These are phyloP conservation scores for Crotalus helleri DNA, from an alignment of 2,113 vertebrate genomes.

Conservation along the genomic window DNA sequence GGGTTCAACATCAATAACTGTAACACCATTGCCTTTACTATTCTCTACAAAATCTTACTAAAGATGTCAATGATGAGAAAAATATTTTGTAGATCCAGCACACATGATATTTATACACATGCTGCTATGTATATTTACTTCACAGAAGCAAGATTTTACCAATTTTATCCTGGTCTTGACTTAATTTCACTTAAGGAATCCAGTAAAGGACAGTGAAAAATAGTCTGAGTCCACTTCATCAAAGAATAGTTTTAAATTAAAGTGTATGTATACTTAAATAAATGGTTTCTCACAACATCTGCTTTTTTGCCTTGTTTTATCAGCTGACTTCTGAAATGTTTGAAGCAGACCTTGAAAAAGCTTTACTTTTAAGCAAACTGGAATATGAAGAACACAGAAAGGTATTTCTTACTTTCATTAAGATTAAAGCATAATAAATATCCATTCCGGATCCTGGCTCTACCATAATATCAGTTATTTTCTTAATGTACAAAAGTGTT, in stretches of 20 bases:
- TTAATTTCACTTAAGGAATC: background rate
- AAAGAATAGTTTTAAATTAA: background rate
- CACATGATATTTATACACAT: too few relatives aligned
- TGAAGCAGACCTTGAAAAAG: conserved; percentile 94
- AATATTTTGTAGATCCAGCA: background rate
- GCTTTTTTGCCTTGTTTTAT: conserved; percentile 45
- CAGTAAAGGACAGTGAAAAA: background rate
- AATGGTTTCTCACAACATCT: background rate
- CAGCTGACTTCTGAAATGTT: conserved; percentile 91
- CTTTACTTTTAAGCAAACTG: conserved; percentile 90
- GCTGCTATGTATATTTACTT: background rate
- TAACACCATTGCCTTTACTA: background rate
- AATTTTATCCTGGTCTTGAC: background rate
- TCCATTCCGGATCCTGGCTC: background rate
- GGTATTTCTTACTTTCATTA: conserved; percentile 67
- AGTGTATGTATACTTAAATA: background rate
- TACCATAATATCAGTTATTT: background rate
- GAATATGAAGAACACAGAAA: conserved; percentile 88
- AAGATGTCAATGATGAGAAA: background rate
- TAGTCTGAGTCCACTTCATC: background rate
- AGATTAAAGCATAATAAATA: conserved; percentile 23
- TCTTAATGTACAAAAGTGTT: background rate
- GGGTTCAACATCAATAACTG: background rate
- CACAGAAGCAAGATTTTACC: background rate
- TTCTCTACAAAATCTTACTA: background rate